phyloP scores from a whole-genome alignment of 2,888 invertebrate species.

The Deilephila elpenor region DNA sequence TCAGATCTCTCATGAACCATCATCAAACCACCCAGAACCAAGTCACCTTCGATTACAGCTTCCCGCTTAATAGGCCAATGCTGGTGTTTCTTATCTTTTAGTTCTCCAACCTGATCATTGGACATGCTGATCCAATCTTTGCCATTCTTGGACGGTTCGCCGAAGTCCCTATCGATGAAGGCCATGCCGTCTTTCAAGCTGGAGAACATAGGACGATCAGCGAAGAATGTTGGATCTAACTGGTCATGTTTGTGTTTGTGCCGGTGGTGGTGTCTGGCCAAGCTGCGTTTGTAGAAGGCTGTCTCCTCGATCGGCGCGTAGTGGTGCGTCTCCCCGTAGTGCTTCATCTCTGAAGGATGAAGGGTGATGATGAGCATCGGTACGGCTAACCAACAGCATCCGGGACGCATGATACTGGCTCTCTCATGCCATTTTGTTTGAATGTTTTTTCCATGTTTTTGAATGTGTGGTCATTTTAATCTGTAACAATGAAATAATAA shows the following conservation, averaged over 20 bases:
- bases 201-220: constrained; percentile 50
- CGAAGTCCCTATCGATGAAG: constrained; percentile 50
- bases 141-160: constrained; percentile 43
- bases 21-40: constrained; percentile 96
- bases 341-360: constrained; percentile 67
- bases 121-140: constrained; percentile 75
- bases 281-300: constrained; percentile 47
- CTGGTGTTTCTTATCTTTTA: constrained; percentile 71
- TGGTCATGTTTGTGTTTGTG: constrained; percentile 60
- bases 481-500: constrained; percentile 63
- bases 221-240: constrained; percentile 48
- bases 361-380: constrained; percentile 62
- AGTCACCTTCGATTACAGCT: constrained; percentile 94
- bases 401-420: constrained; percentile 68
- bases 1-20: constrained; percentile 97
- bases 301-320: constrained; percentile 40
- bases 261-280: constrained; percentile 67
- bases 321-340: constrained; percentile 50
- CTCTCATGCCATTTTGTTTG: constrained; percentile 67
- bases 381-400: constrained; percentile 69
- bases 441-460: constrained; percentile 64
- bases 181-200: constrained; percentile 53
- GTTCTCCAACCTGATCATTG: constrained; percentile 70
- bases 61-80: constrained; percentile 94
- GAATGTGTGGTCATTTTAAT: constrained; percentile 62